Base-by-base conservation (phyloP, 2,888 invertebrate genomes). In the Oscheius sp. region DNA sequence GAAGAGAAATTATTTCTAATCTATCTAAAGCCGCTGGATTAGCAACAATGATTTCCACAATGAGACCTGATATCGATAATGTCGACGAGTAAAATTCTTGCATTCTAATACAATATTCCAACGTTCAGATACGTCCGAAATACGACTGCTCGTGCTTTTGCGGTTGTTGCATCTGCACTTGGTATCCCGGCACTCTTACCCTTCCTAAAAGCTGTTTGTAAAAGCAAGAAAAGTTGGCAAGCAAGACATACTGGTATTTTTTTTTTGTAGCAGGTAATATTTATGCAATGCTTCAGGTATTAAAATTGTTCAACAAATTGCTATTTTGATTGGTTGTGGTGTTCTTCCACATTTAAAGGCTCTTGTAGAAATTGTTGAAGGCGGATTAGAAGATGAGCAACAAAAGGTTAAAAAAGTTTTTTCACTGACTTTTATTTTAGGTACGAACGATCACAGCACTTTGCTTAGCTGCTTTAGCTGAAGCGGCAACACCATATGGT, bases 151-250 rank as follows among this genome's bases (percentile, higher is more conserved):
- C 91, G 98, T 84, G 98, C 98, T 0, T 99, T 99, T 88, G 98
- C 98, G n/a, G 98, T 99, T 0, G 98, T 98, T 0, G 98, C 98
- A 1, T 98, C 97, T 1, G 97, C 98, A 67, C 90, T 99, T 73
- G 98, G 96, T 45, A 99, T 98, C 82, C 98, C 98, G 6, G 96
- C 96, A 0, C 89, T 98, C 6, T 88, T 98, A 78, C 98, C 98
- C 0, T 98, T 99, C 89, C 90, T 99, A 82, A 99, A 85, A 88
- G 97, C 98, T 64, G 98, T 98, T 2, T 98, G 98, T 87, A 92
- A 95, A 82, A 96, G 96, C 79, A 99, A 99, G 89, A 99, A 99
- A 88, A 96, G 96, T 0, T 99, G 98, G 98, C 98, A 99, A 89
- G 98, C 91, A 10, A 86, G 90, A n/a, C 97, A 97, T 88, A 97